These are phyloP conservation scores for Panurus biarmicus DNA, from an alignment of 2,113 vertebrate genomes.

Conservation along the genomic window DNA sequence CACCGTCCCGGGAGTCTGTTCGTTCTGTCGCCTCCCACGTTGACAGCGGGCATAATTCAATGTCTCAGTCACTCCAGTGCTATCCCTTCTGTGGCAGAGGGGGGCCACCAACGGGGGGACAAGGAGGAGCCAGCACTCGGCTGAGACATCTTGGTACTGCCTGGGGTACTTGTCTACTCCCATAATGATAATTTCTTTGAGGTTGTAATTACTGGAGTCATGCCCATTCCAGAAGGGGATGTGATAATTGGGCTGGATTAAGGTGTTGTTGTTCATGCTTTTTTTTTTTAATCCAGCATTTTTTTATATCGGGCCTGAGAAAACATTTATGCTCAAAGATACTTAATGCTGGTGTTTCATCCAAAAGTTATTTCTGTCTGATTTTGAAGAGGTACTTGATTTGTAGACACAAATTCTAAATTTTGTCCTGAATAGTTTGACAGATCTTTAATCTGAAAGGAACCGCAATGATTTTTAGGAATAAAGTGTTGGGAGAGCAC, in stretches of 20 bases:
- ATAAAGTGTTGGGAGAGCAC: background rate
- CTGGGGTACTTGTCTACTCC: constrained; percentile 39
- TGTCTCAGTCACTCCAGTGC: constrained; percentile 21
- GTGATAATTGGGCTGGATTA: background rate
- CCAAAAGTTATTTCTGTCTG: background rate
- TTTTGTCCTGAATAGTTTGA: background rate
- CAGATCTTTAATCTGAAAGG: background rate
- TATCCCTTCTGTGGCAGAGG: constrained; percentile 1
- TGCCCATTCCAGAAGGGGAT: background rate
- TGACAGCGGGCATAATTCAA: constrained; percentile 49
- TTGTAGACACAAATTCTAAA: background rate
- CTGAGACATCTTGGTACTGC: constrained; percentile 11
- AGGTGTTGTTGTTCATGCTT: background rate
- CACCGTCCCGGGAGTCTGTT: background rate
- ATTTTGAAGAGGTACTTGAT: background rate
- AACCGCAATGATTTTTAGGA: background rate
- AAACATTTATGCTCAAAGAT: background rate
- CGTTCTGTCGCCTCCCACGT: background rate
- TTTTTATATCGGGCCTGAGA: background rate
- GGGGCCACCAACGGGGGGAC: constrained; percentile 14
- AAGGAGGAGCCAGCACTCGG: background rate
- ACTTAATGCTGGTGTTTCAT: background rate
- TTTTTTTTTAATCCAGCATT: background rate
- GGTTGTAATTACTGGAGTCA: constrained; percentile 48
- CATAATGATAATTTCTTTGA: background rate